A percentile compares a stretch with the other conserved stretches of the same genome.
phyloP scores from a whole-genome alignment of 1,140 invertebrate species.

The Drosophila kurseongensis region DNA sequence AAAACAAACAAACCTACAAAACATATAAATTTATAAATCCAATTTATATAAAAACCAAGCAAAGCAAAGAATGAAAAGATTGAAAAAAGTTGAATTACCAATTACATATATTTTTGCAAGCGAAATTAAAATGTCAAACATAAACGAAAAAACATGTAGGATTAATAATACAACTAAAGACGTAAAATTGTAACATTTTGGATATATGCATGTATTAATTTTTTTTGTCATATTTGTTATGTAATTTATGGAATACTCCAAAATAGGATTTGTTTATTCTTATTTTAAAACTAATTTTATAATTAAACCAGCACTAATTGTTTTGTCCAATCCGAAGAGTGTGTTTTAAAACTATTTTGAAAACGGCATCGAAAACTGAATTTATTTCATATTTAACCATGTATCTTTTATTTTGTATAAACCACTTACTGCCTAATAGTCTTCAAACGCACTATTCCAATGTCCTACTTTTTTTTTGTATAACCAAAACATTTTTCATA shows the following conservation, averaged over 20 bases:
- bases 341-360: constrained; percentile 32
- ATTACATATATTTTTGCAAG: constrained; percentile 72
- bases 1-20: constrained; percentile 41
- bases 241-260: constrained; percentile 65
- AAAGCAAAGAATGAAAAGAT: constrained; percentile 23
- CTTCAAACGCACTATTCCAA: constrained; percentile 26
- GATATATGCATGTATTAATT: constrained; percentile 13
- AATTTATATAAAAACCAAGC: constrained; percentile 62
- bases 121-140: constrained; percentile 75
- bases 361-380: constrained; percentile 7
- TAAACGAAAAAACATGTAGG: constrained; percentile 47
- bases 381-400: constrained; percentile 23
- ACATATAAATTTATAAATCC: constrained; percentile 62
- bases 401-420: constrained; percentile 22
- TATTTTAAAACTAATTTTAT: constrained; percentile 17
- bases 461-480: constrained; percentile 11
- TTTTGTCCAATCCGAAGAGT: constrained; percentile 26
- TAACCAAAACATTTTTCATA: constrained; percentile 28
- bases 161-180: constrained; percentile 63
- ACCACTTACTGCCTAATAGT: constrained; percentile 23
- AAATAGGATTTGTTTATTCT: constrained; percentile 20
- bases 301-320: constrained; percentile 8
- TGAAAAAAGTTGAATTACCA: constrained; percentile 48
- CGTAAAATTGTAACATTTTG: constrained; percentile 47
- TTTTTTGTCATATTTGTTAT: constrained; percentile 53